Evolutionary conservation across 2,888 invertebrate genomes (phyloP).

Genomic region (Allygus modestus): DNA sequence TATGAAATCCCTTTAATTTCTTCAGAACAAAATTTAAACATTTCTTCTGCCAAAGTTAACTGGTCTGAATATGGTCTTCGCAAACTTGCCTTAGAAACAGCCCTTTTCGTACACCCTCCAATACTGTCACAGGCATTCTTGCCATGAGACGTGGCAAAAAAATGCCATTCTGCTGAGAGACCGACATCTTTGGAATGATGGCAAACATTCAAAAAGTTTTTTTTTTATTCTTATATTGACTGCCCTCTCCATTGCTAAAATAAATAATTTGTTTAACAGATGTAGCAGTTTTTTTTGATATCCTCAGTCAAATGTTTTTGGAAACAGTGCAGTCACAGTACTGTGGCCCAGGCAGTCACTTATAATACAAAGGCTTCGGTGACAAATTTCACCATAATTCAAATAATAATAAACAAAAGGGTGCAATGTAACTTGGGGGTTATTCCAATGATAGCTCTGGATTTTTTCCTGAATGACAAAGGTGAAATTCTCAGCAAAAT

Average conservation of each 20-base stretch:
- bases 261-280: slow-evolving; percentile 52
- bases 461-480: slow-evolving; percentile 55
- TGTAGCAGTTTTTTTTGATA: slow-evolving; percentile 29
- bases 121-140: slow-evolving; percentile 49
- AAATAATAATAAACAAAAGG: slow-evolving; percentile 57
- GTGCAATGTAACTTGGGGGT: slow-evolving; percentile 46
- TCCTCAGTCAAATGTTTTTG: slow-evolving; percentile 54
- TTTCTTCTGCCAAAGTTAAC: slow-evolving; percentile 17
- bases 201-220: slow-evolving; percentile 56
- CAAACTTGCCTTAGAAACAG: slow-evolving; percentile 35
- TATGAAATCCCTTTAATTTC: slow-evolving; percentile 35
- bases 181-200: slow-evolving; percentile 44
- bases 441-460: slow-evolving; percentile 54
- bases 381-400: background rate
- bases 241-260: slow-evolving; percentile 36
- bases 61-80: slow-evolving; percentile 16
- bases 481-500: slow-evolving; percentile 54
- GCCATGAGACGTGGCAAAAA: slow-evolving; percentile 54
- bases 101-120: slow-evolving; percentile 45
- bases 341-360: slow-evolving; percentile 41
- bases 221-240: slow-evolving; percentile 59
- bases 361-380: background rate
- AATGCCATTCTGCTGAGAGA: slow-evolving; percentile 48
- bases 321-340: slow-evolving; percentile 47
- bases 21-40: slow-evolving; percentile 46